phyloP scores from a whole-genome alignment of 2,888 invertebrate species.

The Caenorhabditis angaria region DNA sequence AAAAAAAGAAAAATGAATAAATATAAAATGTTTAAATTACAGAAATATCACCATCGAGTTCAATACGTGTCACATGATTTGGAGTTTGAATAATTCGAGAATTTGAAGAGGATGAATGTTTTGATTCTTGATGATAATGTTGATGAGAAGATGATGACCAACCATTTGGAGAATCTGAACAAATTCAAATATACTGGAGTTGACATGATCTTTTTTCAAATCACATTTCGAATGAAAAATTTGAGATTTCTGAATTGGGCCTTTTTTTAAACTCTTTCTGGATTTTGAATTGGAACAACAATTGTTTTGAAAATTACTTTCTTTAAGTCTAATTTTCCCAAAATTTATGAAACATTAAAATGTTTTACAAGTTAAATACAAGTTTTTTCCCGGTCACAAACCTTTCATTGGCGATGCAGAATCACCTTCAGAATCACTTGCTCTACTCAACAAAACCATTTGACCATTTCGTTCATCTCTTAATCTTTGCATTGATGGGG shows the following conservation, averaged over 20 bases:
- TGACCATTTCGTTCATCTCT: constrained; percentile 45
- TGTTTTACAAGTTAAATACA: not conserved
- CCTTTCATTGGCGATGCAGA: constrained; percentile 17
- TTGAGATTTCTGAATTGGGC: too few species aligned
- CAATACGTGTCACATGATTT: constrained; percentile 65
- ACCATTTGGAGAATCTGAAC: constrained; percentile 1
- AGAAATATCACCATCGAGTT: constrained; percentile 52
- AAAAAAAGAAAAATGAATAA: not conserved
- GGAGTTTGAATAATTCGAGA: constrained; percentile 47
- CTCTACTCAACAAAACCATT: constrained; percentile 38
- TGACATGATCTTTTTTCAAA: too few species aligned
- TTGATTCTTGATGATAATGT: constrained; percentile 3
- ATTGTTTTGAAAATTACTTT: too few species aligned
- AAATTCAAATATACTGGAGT: too few species aligned
- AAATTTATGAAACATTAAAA: not conserved
- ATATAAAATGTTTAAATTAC: constrained; percentile 21
- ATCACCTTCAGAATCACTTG: constrained; percentile 38
- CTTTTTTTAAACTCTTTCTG: too few species aligned
- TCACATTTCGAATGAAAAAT: too few species aligned
- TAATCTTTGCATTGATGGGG: constrained; percentile 28
- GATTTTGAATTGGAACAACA: too few species aligned
- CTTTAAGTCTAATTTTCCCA: constrained; percentile 2
- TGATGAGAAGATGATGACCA: constrained; percentile 3
- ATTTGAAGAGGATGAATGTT: constrained; percentile 11
- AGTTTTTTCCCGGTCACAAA: too few species aligned